Conservation (phyloP, 2,113 vertebrate genomes). For the Xiphias gladius region DNA sequence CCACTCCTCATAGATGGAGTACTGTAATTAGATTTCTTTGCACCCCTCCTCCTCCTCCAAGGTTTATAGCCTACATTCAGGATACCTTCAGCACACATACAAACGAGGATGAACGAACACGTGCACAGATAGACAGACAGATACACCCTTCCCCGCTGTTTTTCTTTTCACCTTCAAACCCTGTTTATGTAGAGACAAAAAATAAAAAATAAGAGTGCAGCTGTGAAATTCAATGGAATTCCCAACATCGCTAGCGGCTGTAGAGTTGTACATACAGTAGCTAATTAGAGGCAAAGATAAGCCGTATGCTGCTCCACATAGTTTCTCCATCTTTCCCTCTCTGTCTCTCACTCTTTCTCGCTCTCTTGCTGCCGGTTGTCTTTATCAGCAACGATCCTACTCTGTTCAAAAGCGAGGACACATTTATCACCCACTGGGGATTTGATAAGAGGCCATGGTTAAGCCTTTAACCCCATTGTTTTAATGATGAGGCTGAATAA, state of each 20-base stretch:
- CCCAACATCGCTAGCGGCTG: slow-evolving; percentile 53
- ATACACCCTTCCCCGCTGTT: slow-evolving; percentile 15
- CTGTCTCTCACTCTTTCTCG: slow-evolving; percentile 39
- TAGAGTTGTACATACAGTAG: slow-evolving; percentile 67
- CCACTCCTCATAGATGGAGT: slow-evolving; percentile 56
- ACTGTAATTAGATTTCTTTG: slow-evolving; percentile 72
- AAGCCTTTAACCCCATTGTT: slow-evolving; percentile 80
- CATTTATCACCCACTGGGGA: slow-evolving; percentile 76
- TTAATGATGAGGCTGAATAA: slow-evolving; percentile 72
- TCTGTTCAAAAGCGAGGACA: slow-evolving; percentile 66
- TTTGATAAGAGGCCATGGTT: slow-evolving; percentile 70
- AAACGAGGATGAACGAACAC: slow-evolving; percentile 41
- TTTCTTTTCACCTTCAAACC: slow-evolving; percentile 43
- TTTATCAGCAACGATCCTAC: slow-evolving; percentile 68
- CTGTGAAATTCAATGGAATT: slow-evolving; percentile 61
- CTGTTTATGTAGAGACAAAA: slow-evolving; percentile 14
- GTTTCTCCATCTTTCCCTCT: slow-evolving; percentile 2
- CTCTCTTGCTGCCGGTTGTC: slow-evolving; percentile 61
- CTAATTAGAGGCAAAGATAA: slow-evolving; percentile 80
- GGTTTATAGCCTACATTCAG: slow-evolving; percentile 48
- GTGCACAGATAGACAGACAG: background rate
- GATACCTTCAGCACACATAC: slow-evolving; percentile 40
- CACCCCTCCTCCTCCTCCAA: slow-evolving; percentile 20
- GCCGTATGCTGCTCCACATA: slow-evolving; percentile 26
- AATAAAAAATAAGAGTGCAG: slow-evolving; percentile 17